Evolutionary conservation across 2,797 vertebrate genomes (phyloP).

Genomic region (Acanthis flammea): DNA sequence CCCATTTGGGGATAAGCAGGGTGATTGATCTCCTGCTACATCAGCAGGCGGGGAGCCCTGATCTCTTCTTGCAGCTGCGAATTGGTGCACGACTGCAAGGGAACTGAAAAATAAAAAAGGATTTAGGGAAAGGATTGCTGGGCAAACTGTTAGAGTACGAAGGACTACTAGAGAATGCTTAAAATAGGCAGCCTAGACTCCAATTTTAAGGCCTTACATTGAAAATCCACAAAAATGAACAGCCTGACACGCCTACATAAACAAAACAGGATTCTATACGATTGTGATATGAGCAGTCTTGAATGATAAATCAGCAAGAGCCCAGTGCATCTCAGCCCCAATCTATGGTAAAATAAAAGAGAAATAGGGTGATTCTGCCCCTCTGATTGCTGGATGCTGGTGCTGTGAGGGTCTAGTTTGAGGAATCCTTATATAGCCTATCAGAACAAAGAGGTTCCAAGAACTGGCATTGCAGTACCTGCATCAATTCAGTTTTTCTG

Average conservation of each 20-base stretch:
- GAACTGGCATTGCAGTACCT: neutral
- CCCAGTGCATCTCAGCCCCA: neutral
- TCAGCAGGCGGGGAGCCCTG: neutral
- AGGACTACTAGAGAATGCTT: neutral
- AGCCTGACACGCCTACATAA: slow-evolving; percentile 42
- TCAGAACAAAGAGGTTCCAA: neutral
- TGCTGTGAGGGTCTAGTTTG: neutral
- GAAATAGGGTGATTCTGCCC: neutral
- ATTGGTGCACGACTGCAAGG: neutral
- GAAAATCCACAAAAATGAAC: slow-evolving; percentile 48
- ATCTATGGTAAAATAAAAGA: slow-evolving; percentile 17
- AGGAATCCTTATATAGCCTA: neutral
- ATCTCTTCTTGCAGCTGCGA: neutral
- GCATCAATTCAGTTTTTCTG: neutral
- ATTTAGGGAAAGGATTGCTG: neutral
- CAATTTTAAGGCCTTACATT: slow-evolving; percentile 26
- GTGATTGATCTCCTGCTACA: neutral
- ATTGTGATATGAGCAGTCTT: slow-evolving; percentile 19
- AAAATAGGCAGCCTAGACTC: slow-evolving; percentile 30
- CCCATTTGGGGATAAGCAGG: neutral
- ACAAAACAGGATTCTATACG: neutral
- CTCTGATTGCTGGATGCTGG: neutral
- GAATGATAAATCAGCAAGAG: neutral
- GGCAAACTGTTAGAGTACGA: neutral
- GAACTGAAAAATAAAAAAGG: neutral